Conservation (phyloP, 2,113 vertebrate species). For the Myotis davidii region DNA sequence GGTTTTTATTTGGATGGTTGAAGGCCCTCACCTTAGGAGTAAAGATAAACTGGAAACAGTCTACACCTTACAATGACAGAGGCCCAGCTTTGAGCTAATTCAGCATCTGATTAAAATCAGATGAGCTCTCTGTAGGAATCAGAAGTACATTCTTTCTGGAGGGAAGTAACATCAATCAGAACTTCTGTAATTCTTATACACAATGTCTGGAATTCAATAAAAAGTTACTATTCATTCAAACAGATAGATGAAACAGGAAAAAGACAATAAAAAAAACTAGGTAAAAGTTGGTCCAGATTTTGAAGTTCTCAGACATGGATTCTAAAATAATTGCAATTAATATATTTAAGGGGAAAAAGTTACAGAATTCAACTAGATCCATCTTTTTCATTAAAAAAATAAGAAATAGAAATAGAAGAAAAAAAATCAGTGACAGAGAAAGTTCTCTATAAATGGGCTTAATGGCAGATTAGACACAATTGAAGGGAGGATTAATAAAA, state of each 20-base stretch:
- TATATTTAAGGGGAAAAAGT: neutral
- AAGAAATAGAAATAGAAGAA: neutral
- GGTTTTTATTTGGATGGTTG: neutral
- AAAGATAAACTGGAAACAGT: neutral
- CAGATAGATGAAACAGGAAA: neutral
- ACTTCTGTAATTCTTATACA: neutral
- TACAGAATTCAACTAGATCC: neutral
- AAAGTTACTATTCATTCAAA: neutral
- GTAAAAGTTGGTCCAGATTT: neutral
- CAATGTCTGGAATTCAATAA: neutral
- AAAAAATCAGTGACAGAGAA: neutral
- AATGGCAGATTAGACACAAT: neutral
- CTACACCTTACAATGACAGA: neutral
- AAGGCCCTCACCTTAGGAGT: neutral
- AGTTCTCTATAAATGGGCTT: neutral
- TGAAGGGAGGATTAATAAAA: neutral
- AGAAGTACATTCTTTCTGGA: neutral
- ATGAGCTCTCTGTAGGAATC: neutral
- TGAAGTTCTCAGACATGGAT: neutral
- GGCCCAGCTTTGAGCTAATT: neutral
- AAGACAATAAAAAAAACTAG: neutral
- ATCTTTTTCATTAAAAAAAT: neutral
- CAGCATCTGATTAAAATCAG: neutral
- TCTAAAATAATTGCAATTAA: neutral
- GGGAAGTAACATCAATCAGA: neutral